phyloP scores from a whole-genome alignment of 92 coral and sea anemone genomes.

The Parazoanthus atlanticus region DNA sequence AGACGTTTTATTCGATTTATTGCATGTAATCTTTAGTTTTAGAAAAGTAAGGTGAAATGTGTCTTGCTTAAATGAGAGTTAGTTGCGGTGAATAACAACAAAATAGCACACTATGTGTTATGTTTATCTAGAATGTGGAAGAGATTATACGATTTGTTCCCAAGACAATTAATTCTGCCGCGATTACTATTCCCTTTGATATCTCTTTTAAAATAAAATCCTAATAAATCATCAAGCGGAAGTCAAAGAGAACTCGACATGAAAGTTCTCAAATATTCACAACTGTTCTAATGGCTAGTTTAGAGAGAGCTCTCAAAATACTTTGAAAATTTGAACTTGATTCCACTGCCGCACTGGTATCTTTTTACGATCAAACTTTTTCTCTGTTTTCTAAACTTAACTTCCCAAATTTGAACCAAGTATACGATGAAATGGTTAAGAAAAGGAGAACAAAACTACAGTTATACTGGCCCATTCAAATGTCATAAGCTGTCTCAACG shows the following conservation, averaged over 20 bases:
- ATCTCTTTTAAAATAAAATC: constrained; percentile 5
- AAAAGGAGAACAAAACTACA: background rate
- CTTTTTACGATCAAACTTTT: constrained; percentile 8
- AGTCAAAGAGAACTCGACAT: background rate
- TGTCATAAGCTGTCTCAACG: constrained; percentile 19
- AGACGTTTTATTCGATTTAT: too few species aligned
- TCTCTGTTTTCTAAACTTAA: background rate
- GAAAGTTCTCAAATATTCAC: constrained; percentile 7
- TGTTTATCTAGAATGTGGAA: background rate
- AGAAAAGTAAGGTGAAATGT: background rate
- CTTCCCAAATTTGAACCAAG: background rate
- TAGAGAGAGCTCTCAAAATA: background rate
- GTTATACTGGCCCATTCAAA: constrained; percentile 1
- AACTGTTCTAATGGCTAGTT: background rate
- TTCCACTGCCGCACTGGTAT: background rate
- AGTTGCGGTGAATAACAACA: background rate
- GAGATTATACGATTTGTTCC: constrained; percentile 14
- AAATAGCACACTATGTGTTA: background rate
- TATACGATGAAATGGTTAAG: background rate
- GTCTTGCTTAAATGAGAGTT: background rate
- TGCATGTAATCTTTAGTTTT: background rate
- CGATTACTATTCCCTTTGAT: background rate
- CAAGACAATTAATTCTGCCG: constrained; percentile 31
- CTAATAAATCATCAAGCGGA: constrained; percentile 19
- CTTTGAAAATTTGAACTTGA: background rate